A percentile compares a stretch with the other conserved stretches of the same genome.
These are phyloP conservation scores for Mormyrus lacerda DNA, from an alignment of 2,113 vertebrate genomes.

Conservation along the genomic window DNA sequence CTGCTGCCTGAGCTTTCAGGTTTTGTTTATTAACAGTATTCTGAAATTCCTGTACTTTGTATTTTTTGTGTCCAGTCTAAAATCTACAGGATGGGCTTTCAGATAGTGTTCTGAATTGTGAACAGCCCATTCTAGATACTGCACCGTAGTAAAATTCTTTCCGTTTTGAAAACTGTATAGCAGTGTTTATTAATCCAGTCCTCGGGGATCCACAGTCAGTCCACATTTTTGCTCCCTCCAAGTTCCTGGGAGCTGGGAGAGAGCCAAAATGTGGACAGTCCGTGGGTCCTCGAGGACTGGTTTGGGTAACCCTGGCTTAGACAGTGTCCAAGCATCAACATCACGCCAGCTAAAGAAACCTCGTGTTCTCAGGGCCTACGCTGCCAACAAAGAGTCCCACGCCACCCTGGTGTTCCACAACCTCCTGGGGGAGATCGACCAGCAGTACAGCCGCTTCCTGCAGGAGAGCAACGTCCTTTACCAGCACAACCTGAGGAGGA, in stretches of 20 bases:
- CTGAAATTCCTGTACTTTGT: background rate
- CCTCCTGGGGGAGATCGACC: slow-evolving; percentile 94
- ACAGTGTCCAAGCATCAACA: background rate
- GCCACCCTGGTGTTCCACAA: slow-evolving; percentile 97
- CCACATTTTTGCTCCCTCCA: background rate
- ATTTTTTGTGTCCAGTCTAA: too few species aligned
- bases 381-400: slow-evolving; percentile 93
- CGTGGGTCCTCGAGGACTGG: background rate
- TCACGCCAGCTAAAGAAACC: background rate
- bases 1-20: background rate
- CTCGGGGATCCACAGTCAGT: background rate
- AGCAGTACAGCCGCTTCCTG: slow-evolving; percentile 97
- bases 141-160: background rate
- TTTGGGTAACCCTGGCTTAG: background rate
- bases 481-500: slow-evolving; percentile 94
- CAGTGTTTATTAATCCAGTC: background rate
- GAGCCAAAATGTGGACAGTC: background rate
- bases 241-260: background rate
- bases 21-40: background rate
- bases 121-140: background rate
- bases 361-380: slow-evolving; percentile 72
- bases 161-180: background rate
- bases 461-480: slow-evolving; percentile 96
- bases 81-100: background rate
- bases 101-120: background rate